Base-by-base conservation (phyloP, 92 coral and sea anemone species). In the Galaxea fascicularis region DNA sequence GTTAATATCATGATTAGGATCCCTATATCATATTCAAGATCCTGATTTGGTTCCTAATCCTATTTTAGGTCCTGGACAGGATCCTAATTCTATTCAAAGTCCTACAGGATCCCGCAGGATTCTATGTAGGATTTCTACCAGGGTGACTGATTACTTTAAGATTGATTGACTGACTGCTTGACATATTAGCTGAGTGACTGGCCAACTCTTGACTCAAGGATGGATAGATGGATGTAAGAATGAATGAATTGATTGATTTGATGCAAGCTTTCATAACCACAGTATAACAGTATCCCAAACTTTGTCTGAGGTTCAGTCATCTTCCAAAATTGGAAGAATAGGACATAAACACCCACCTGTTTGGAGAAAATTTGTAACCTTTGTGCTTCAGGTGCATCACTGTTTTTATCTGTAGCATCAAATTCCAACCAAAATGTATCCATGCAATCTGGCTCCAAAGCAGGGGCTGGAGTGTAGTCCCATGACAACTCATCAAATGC, bases 381-480 rank as follows among this genome's bases (percentile, higher is more conserved):
- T 54, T 93, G 98, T 0, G 94, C 95, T 5, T 91, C 80, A 15
- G 89, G 68, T 18, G 91, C 81, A 3, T 87, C 91, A 24, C 54
- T 20, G 17, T 88, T 65, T 59, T 68, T 74, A 30, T 87, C 93
- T 10, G 90, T 81, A 4, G 97, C 78, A 76, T 96, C 99, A 93
- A 96, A 96, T 77, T 96, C 99, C 22, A 96, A 47, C 99, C 99
- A 96, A 93, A 96, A 96, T 18, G 97, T 89, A 85, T 89, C 99
- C 65, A 96, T 80, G 52, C 97, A 91, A 49, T 85, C 98, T 14
- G 94, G 87, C 28, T 96, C 93, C 14, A 52, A 60, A 25, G 94
- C 95, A 25, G 89, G 90, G 26, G 95, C 97, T 44, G 94, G 90
- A 0, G 97, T 85, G 87, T 93, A 96, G 88, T 96, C 98, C 99